Evolutionary conservation across 2,797 vertebrate species (phyloP), one percentile per base, ranked within the genome.

Genomic region (Gallinago solitaria): DNA sequence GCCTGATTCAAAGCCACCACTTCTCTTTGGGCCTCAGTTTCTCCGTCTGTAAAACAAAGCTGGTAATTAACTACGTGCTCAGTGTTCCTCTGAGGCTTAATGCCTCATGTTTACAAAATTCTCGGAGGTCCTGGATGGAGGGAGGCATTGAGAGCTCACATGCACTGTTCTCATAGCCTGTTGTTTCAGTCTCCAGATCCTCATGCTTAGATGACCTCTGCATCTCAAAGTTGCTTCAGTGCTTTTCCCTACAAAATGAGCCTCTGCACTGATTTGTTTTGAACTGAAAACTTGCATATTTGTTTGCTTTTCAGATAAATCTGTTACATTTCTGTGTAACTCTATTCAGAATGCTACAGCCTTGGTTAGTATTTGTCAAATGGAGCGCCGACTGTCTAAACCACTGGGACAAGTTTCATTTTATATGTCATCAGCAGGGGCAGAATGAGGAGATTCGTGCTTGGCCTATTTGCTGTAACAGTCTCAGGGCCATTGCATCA

Each of bases 351-450:
- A 83, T 63, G 51, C 71, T 93, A 23, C 95, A 95, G 96, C 94
- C 95, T 97, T 93, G 91, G 96, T 97, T 98, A 97, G 97, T 98
- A 96, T 98, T 98, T 97, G 96, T 97, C 96, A 97, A 96, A 96
- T 56, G 89, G 91, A 89, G 33, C 90, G 97, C 95, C 21, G 74
- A 95, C 96, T 97, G 96, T 97, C 97, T 97, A 91, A 97, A 97
- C 96, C 94, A 90, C 96, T 98, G 96, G 95, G 97, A 97, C 11
- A 20, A 97, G 89, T 97, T 98, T 97, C 96, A 68, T 90, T 93
- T 98, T 98, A 89, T 97, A 96, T 97, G 97, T 97, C 97, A 95
- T 98, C 97, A 95, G 92, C 94, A 97, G 95, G 97, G 97, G 94
- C 97, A 97, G 96, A 97, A 97, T 96, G 94, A 94, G 96, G 95